These are phyloP conservation scores for Chrysomela aeneicollis DNA, from an alignment of 2,888 invertebrate species.

Conservation along the genomic window DNA sequence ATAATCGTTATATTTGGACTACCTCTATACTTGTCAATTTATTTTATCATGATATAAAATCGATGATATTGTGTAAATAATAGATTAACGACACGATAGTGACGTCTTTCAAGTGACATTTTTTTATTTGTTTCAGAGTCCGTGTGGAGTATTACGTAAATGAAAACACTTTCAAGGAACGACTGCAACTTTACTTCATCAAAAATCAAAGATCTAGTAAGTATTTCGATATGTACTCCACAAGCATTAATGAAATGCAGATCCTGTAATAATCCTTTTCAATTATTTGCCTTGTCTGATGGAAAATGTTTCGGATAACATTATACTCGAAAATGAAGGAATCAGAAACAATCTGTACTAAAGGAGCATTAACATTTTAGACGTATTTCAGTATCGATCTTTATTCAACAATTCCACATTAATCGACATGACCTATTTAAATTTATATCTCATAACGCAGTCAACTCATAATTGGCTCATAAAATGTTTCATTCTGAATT, in stretches of 20 bases:
- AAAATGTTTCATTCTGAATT: background rate
- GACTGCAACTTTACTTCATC: conserved; percentile 98
- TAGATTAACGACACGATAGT: no score
- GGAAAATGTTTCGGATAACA: no score
- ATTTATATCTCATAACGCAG: background rate
- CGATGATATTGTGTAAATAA: no score
- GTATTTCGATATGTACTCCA: conserved; percentile 63
- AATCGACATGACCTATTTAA: background rate
- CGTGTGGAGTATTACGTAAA: conserved; percentile 99
- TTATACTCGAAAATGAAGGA: no score
- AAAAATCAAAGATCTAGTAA: conserved; percentile 99
- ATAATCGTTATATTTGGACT: no score
- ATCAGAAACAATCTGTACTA: no score
- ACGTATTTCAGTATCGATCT: background rate
- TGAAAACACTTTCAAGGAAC: conserved; percentile 98
- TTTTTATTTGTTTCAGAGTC: conserved; percentile 81
- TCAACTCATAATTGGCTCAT: background rate
- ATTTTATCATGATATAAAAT: no score
- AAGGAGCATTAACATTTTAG: background rate
- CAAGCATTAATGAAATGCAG: no score
- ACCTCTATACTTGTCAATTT: no score
- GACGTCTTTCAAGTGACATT: no score
- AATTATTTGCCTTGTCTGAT: no score
- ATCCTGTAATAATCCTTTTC: no score
- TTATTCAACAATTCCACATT: background rate